phyloP scores from a whole-genome alignment of 1,140 invertebrate species.

The Piezodorus guildinii region DNA sequence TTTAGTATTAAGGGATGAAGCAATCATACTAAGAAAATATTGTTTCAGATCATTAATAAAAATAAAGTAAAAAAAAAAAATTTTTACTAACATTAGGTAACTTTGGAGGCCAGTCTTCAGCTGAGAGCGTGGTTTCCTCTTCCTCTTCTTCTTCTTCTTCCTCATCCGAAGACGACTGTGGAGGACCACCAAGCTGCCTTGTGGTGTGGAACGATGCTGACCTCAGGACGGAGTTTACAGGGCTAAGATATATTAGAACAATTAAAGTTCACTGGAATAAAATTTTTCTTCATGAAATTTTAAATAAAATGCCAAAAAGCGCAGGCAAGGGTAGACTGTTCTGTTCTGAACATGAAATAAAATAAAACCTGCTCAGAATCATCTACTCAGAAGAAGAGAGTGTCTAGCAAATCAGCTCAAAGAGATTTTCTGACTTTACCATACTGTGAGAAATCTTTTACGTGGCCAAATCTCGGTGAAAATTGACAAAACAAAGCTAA shows the following conservation, averaged over 20 bases:
- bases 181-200: conserved; percentile 32
- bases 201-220: conserved; percentile 45
- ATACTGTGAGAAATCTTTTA: no score
- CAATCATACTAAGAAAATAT: neutral
- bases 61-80: neutral
- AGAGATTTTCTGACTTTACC: no score
- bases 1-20: neutral
- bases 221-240: conserved; percentile 34
- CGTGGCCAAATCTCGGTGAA: no score
- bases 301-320: no score
- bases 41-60: neutral
- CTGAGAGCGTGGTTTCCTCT: conserved; percentile 21
- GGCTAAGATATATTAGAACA: conserved; percentile 1
- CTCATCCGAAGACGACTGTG: conserved; percentile 27
- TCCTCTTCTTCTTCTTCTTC: conserved; percentile 29
- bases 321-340: no score
- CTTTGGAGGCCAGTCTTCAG: conserved; percentile 24
- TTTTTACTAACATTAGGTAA: conserved; percentile 14
- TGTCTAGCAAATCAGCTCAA: no score
- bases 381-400: no score
- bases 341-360: no score
- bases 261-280: no score
- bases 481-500: no score
- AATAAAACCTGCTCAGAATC: no score
- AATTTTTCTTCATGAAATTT: no score